Evolutionary conservation across 1,140 invertebrate species (phyloP).

Genomic region (Hyphantria cunea): DNA sequence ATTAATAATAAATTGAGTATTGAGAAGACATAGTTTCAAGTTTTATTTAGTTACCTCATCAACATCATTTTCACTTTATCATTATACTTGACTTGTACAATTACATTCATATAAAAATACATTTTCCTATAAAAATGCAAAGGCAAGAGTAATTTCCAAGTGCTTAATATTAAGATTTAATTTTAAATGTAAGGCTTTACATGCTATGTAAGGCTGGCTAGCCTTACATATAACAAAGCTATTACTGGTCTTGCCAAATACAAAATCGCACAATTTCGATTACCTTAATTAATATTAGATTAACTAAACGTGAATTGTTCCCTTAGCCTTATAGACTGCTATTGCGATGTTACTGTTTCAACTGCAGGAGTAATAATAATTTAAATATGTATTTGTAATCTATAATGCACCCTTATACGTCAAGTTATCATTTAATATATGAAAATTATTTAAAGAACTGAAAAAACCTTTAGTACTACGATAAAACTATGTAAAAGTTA

Average conservation of each 20-base stretch:
- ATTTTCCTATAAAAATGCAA: slow-evolving; percentile 12
- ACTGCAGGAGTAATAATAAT: too few relatives aligned
- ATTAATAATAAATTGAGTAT: background rate
- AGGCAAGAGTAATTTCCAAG: slow-evolving; percentile 21
- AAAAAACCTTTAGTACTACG: too few relatives aligned
- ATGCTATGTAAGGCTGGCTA: too few relatives aligned
- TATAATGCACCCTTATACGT: too few relatives aligned
- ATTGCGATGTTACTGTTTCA: too few relatives aligned
- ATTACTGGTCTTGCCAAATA: slow-evolving; percentile 1
- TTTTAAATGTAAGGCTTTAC: background rate
- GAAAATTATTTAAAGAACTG: too few relatives aligned
- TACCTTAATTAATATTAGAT: slow-evolving; percentile 3
- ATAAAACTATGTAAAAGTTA: too few relatives aligned
- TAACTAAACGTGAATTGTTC: slow-evolving; percentile 44
- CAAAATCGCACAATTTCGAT: background rate
- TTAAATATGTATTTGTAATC: too few relatives aligned
- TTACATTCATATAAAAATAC: background rate
- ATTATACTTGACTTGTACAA: slow-evolving; percentile 8
- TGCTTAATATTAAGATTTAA: background rate
- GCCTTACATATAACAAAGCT: background rate
- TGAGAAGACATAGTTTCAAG: background rate
- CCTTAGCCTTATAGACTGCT: slow-evolving; percentile 45
- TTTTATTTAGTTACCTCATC: background rate
- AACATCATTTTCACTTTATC: background rate
- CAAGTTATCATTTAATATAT: too few relatives aligned